phyloP scores from a whole-genome alignment of 2,113 vertebrate species.

The Colaptes auratus region DNA sequence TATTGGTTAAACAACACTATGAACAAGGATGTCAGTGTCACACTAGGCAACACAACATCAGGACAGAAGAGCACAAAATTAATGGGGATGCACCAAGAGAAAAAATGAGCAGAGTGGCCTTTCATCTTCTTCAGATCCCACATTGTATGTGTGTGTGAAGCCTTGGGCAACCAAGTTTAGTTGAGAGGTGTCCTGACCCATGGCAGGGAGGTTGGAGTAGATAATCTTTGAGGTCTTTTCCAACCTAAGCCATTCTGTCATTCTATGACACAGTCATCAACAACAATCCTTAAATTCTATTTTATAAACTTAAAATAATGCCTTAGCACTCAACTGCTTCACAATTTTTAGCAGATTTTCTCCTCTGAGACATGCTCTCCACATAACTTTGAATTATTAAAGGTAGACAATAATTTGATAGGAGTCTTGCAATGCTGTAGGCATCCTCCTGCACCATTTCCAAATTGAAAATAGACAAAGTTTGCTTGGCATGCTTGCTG shows the following conservation, averaged over 20 bases:
- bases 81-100: neutral
- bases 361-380: neutral
- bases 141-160: too few relatives aligned
- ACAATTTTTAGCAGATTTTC: neutral
- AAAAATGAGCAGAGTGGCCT: neutral
- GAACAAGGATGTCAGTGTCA: neutral
- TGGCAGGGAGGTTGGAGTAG: too few relatives aligned
- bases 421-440: neutral
- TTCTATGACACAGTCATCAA: neutral
- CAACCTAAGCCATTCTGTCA: too few relatives aligned
- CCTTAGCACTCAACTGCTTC: neutral
- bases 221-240: too few relatives aligned
- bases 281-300: neutral
- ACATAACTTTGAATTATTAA: neutral
- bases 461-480: neutral
- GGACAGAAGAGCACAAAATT: neutral
- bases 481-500: neutral
- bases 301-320: neutral
- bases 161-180: too few relatives aligned
- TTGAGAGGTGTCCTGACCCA: too few relatives aligned
- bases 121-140: neutral
- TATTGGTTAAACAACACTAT: accelerated
- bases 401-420: neutral
- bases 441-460: neutral
- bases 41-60: neutral